Conservation (phyloP, 2,888 invertebrate genomes). For the Tribolium freemani region DNA sequence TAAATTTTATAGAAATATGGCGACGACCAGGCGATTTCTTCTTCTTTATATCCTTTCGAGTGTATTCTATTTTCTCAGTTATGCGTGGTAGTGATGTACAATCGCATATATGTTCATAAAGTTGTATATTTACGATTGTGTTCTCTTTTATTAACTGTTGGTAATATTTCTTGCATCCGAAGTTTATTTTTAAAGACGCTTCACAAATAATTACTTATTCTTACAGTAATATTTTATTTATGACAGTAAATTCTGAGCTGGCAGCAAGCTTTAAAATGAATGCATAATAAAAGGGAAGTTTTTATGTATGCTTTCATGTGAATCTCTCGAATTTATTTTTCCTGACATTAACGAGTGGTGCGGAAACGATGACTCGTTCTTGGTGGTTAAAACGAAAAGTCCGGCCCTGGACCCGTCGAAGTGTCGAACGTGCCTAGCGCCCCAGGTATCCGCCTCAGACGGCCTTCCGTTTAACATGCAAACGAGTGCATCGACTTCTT, state of each 20-base stretch:
- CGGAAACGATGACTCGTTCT: background rate
- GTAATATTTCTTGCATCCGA: background rate
- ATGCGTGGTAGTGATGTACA: conserved; percentile 6
- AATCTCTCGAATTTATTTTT: too few relatives aligned
- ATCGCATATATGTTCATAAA: conserved; percentile 4
- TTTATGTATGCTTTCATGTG: too few relatives aligned
- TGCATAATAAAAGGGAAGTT: too few relatives aligned
- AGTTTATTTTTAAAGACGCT: background rate
- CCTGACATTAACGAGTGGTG: too few relatives aligned
- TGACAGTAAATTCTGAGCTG: too few relatives aligned
- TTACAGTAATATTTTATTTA: too few relatives aligned
- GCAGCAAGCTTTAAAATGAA: too few relatives aligned
- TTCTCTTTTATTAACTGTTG: background rate
- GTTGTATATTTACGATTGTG: conserved; percentile 2
- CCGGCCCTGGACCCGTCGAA: conserved; percentile 1
- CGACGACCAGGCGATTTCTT: background rate
- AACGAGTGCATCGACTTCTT: conserved; percentile 40
- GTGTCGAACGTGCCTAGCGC: conserved; percentile 20
- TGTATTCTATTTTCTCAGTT: background rate
- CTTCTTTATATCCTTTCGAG: background rate
- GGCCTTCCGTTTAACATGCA: conserved; percentile 30
- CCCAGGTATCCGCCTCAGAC: conserved; percentile 2
- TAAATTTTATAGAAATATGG: background rate
- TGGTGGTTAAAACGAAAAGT: background rate
- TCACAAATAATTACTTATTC: too few relatives aligned